Percentiles rank a stretch among this genome's conserved stretches.
Evolutionary conservation across 2,888 invertebrate species (phyloP).

Genomic region (Heteropelma amictum): DNA sequence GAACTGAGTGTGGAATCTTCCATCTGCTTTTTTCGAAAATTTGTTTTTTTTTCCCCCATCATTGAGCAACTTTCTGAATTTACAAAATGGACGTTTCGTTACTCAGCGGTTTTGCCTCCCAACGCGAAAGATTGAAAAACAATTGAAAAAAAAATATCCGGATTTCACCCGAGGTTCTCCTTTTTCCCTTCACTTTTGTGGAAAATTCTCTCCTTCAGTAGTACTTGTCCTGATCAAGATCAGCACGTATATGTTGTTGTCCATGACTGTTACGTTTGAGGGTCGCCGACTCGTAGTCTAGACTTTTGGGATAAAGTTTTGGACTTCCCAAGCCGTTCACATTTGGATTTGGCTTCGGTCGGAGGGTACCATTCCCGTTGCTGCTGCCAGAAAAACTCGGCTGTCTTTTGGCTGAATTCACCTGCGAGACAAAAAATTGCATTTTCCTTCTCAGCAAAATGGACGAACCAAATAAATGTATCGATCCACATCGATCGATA

Average conservation of each 20-base stretch:
- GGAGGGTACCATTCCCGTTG: constrained; percentile 79
- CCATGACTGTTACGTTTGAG: constrained; percentile 86
- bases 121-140: neutral
- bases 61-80: constrained; percentile 43
- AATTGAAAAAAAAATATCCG: no score
- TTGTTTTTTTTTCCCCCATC: constrained; percentile 4
- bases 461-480: no score
- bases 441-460: neutral
- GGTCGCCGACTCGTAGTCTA: constrained; percentile 89
- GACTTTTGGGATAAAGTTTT: constrained; percentile 85
- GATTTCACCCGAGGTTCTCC: no score
- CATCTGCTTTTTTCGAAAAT: constrained; percentile 1
- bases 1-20: neutral
- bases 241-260: constrained; percentile 80
- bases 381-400: constrained; percentile 84
- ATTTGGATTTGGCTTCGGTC: constrained; percentile 80
- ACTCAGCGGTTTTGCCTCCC: constrained; percentile 6
- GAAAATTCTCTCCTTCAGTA: no score
- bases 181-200: no score
- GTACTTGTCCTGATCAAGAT: constrained; percentile 84
- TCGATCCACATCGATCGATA: no score
- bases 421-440: constrained; percentile 52
- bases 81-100: constrained; percentile 15
- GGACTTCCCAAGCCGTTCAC: constrained; percentile 80
- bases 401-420: constrained; percentile 81